Evolutionary conservation across 1,140 invertebrate species (phyloP).

Genomic region (Lordiphosa collinella): DNA sequence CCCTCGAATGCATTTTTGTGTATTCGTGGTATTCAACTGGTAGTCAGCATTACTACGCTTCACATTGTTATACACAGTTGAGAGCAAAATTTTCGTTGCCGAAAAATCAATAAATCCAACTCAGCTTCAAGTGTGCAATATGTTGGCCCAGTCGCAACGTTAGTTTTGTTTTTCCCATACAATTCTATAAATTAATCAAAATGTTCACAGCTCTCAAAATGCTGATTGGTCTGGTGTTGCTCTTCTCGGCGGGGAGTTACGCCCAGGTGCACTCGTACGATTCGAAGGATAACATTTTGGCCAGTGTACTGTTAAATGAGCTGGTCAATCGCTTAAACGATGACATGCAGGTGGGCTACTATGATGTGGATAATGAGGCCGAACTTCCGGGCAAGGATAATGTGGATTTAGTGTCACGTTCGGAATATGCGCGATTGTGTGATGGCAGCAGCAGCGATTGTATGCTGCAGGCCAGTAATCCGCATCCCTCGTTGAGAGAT

Average conservation of each 20-base stretch:
- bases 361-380: slow-evolving; percentile 81
- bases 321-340: slow-evolving; percentile 86
- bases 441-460: slow-evolving; percentile 62
- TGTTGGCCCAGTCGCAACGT: slow-evolving; percentile 40
- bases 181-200: not conserved
- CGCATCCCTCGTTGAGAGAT: slow-evolving; percentile 89
- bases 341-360: slow-evolving; percentile 84
- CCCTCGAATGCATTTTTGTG: slow-evolving; percentile 6
- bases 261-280: slow-evolving; percentile 36
- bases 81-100: slow-evolving; percentile 31
- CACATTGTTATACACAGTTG: slow-evolving; percentile 36
- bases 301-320: slow-evolving; percentile 84
- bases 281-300: slow-evolving; percentile 79
- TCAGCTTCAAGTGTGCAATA: slow-evolving; percentile 50
- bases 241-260: slow-evolving; percentile 16
- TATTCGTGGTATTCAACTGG: slow-evolving; percentile 63
- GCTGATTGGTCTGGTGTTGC: slow-evolving; percentile 24
- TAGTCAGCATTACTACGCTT: slow-evolving; percentile 41
- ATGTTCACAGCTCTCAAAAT: slow-evolving; percentile 15
- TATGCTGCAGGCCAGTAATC: slow-evolving; percentile 50
- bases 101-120: slow-evolving; percentile 60
- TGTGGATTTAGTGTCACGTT: slow-evolving; percentile 81
- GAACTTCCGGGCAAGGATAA: slow-evolving; percentile 65
- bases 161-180: not conserved
- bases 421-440: slow-evolving; percentile 79